Conservation (phyloP, 2,797 vertebrate species). For the Anabacerthia variegaticeps region DNA sequence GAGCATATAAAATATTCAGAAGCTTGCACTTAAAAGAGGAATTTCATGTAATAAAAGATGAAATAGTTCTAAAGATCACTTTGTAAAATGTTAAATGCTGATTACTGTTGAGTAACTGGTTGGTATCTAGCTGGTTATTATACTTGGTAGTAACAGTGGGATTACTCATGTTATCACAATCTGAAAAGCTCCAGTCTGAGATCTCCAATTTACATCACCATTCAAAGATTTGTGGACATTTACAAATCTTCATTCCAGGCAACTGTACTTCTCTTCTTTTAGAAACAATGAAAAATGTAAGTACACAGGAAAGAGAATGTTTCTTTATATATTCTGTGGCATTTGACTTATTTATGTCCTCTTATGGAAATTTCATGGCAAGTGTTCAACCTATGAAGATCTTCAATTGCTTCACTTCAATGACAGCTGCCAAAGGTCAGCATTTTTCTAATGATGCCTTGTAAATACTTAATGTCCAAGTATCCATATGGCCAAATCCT, state of each 20-base stretch:
- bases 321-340: background rate
- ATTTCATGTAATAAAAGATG: background rate
- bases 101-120: background rate
- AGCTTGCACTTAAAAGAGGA: background rate
- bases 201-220: background rate
- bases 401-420: background rate
- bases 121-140: background rate
- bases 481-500: background rate
- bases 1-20: background rate
- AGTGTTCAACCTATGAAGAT: background rate
- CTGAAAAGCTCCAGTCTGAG: background rate
- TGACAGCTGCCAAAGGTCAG: background rate
- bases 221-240: background rate
- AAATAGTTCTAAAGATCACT: background rate
- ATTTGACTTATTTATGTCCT: background rate
- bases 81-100: background rate
- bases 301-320: background rate
- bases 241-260: background rate
- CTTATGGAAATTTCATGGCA: background rate
- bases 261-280: background rate
- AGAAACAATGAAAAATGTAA: background rate
- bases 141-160: background rate
- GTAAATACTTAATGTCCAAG: background rate
- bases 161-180: background rate
- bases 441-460: background rate